These are phyloP conservation scores for Lycophotia porphyrea DNA, from an alignment of 2,888 invertebrate genomes.

Conservation along the genomic window DNA sequence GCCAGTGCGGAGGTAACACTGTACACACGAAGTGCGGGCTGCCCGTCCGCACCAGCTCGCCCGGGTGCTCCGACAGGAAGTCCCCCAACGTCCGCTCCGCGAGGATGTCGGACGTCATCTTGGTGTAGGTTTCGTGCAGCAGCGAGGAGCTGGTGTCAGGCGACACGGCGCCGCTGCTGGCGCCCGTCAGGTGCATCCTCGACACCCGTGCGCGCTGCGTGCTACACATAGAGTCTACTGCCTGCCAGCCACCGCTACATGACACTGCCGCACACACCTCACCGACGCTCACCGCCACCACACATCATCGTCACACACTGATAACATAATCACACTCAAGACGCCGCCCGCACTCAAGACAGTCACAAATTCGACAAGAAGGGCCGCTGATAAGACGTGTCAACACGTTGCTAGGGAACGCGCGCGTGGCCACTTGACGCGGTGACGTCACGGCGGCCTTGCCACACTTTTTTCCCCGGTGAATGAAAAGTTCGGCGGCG, in stretches of 20 bases:
- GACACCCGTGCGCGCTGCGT: conserved; percentile 88
- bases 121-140: conserved; percentile 95
- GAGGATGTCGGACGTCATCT: conserved; percentile 97
- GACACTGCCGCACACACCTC: conserved; percentile 78
- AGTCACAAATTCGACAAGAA: conserved; percentile 55
- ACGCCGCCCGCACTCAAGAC: conserved; percentile 59
- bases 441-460: conserved; percentile 90
- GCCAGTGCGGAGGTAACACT: conserved; percentile 98
- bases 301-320: conserved; percentile 73
- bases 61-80: conserved; percentile 96
- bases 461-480: conserved; percentile 91
- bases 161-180: conserved; percentile 91
- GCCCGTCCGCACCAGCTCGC: conserved; percentile 97
- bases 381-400: conserved; percentile 73
- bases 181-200: conserved; percentile 90
- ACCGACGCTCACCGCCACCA: conserved; percentile 74
- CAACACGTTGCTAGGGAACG: conserved; percentile 88
- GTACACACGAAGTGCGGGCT: conserved; percentile 99
- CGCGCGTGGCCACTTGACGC: conserved; percentile 88
- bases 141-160: conserved; percentile 93
- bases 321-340: conserved; percentile 71
- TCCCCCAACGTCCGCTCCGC: conserved; percentile 96
- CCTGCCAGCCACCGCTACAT: conserved; percentile 79
- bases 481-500: conserved; percentile 92
- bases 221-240: conserved; percentile 86